phyloP scores from a whole-genome alignment of 2,888 invertebrate species.

The Petrolisthes manimaculis region DNA sequence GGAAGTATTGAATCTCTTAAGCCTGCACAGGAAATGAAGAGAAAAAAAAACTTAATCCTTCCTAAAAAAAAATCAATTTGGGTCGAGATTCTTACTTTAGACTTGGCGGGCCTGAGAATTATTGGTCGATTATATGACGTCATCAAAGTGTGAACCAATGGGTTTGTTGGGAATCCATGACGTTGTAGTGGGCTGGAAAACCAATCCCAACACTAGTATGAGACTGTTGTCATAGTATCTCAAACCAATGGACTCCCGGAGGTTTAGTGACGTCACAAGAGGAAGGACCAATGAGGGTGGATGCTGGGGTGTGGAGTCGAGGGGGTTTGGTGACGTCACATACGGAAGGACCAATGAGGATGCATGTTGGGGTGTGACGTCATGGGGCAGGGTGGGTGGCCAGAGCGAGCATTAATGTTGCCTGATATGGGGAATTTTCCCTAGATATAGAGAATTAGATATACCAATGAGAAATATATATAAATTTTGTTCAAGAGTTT shows the following conservation, averaged over 20 bases:
- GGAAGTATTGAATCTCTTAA: not conserved
- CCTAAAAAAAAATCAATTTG: conserved; percentile 4
- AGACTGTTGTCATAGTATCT: conserved; percentile 5
- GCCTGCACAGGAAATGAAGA: not conserved
- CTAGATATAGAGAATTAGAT: too few relatives aligned
- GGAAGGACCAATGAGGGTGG: not conserved
- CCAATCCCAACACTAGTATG: conserved; percentile 9
- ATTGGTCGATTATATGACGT: conserved; percentile 28
- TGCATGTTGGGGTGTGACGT: not conserved
- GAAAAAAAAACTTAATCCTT: not conserved
- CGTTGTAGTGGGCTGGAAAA: not conserved
- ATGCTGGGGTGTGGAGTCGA: not conserved
- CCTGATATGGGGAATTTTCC: too few relatives aligned
- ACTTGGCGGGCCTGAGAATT: conserved; percentile 22
- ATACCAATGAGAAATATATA: too few relatives aligned
- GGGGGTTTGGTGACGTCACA: not conserved
- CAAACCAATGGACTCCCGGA: not conserved
- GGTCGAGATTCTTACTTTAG: not conserved
- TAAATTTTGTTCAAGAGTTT: too few relatives aligned
- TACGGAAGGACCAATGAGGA: not conserved
- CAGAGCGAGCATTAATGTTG: not conserved
- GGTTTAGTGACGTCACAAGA: not conserved
- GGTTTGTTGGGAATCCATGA: not conserved
- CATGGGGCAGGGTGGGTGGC: not conserved
- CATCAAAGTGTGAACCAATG: not conserved